phyloP scores from a whole-genome alignment of 2,113 vertebrate genomes.

The Ascaphus truei region DNA sequence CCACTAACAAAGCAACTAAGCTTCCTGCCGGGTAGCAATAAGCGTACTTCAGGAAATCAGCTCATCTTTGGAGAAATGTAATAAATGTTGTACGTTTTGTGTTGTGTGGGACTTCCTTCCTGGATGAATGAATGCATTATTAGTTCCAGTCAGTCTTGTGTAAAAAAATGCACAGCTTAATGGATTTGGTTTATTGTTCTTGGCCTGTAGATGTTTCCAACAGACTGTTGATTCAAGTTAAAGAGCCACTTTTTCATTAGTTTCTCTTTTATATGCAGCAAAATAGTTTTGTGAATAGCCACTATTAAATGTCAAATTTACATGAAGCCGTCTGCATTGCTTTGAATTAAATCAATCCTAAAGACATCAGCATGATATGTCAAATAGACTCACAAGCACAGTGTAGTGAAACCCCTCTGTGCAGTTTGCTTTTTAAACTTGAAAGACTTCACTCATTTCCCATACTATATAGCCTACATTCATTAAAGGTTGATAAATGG shows the following conservation, averaged over 20 bases:
- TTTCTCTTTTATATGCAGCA: no score
- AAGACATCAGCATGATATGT: not conserved
- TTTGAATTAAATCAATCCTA: not conserved
- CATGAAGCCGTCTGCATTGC: not conserved
- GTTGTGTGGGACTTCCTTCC: slow-evolving; percentile 40
- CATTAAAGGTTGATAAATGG: no score
- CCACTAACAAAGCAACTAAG: slow-evolving; percentile 44
- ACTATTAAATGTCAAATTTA: not conserved
- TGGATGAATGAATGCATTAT: slow-evolving; percentile 42
- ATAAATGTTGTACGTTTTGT: slow-evolving; percentile 42
- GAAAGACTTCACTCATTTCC: no score
- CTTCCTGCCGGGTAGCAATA: slow-evolving; percentile 38
- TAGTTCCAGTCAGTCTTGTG: slow-evolving; percentile 10
- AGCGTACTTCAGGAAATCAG: slow-evolving; percentile 41
- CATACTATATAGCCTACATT: no score
- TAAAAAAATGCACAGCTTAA: slow-evolving; percentile 41
- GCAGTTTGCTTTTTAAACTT: no score
- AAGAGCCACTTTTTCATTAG: no score
- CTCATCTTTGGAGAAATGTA: slow-evolving; percentile 43
- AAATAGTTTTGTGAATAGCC: no score
- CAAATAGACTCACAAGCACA: not conserved
- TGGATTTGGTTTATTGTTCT: slow-evolving; percentile 33
- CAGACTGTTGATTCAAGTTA: slow-evolving; percentile 33
- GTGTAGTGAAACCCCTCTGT: no score
- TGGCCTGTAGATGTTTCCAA: slow-evolving; percentile 34